Base-by-base conservation (phyloP, 2,113 vertebrate species). In the Daphoenositta chrysoptera region DNA sequence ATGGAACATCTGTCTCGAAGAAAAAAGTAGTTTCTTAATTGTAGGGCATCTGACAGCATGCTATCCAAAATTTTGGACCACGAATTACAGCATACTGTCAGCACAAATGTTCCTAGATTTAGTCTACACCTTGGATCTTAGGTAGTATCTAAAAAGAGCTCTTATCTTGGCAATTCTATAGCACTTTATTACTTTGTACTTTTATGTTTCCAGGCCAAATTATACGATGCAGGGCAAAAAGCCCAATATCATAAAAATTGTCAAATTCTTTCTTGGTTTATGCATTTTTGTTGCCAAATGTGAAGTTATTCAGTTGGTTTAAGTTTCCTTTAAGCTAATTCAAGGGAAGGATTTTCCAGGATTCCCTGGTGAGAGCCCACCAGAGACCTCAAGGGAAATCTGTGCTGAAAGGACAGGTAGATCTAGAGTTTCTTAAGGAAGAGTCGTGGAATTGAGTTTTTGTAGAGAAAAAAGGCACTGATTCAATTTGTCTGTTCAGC, bases 51-150 rank as follows among this genome's bases (percentile, higher is more conserved):
- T 85, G 24, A 35, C 28, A 44, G 7, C 20, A 23, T 47, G 11
- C 6, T 42, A 42, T 28, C 45, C 68, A 68, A 65, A 48, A 35
- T 77, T 80, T 57, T 45, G 8, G 27, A 60, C 15, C 20, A 54
- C 20, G 2, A 40, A 11, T 70, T 77, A 18, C 31, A 63, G 13
- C 7, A 16, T 23, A 42, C 1, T 51, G 6, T 37, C 31, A 53
- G 11, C 4, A 8, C 60, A 39, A 82, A 22, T 61, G 28, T 33
- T 88, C 19, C 10, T 44, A 40, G 37, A 44, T 40, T 84, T 56
- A 61, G 7, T 56, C 3, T 33, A 9, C 2, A 2, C 0, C 0
- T 51, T 70, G 28, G 13, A 42, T 66, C 17, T 53, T 63, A 40
- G 16, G 3, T 26, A 48, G 8, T 20, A 3, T 30, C 44, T 88